Evolutionary conservation across 2,888 invertebrate species (phyloP).

Genomic region (Pollenia labialis): DNA sequence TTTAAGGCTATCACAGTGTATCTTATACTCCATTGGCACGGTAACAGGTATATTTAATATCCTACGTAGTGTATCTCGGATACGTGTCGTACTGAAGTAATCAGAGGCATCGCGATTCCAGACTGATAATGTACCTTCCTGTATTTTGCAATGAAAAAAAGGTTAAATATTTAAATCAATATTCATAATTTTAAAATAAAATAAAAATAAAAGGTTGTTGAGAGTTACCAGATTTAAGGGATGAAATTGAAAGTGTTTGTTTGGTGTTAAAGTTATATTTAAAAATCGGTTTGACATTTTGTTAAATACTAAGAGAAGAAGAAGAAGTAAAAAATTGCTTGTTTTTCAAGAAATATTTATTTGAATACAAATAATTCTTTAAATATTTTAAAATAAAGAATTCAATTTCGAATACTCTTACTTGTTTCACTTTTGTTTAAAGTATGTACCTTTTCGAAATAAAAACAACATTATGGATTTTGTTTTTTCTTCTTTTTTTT

Average conservation of each 20-base stretch:
- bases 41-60: slow-evolving; percentile 97
- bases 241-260: slow-evolving; percentile 61
- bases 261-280: neutral
- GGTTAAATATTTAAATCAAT: slow-evolving; percentile 10
- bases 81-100: slow-evolving; percentile 93
- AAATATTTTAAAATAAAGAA: neutral
- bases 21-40: slow-evolving; percentile 97
- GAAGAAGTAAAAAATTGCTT: neutral
- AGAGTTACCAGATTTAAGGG: neutral
- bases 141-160: neutral
- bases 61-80: slow-evolving; percentile 96
- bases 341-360: neutral
- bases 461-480: slow-evolving; percentile 40
- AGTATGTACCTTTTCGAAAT: slow-evolving; percentile 14
- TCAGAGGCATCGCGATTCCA: slow-evolving; percentile 99
- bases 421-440: neutral
- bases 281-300: neutral
- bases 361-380: too few relatives aligned
- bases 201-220: neutral
- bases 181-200: neutral
- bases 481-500: slow-evolving; percentile 76
- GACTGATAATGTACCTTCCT: slow-evolving; percentile 98
- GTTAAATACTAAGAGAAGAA: too few relatives aligned
- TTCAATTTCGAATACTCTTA: neutral
- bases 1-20: slow-evolving; percentile 92